phyloP scores from a whole-genome alignment of 2,797 vertebrate species.

The Sciurus vulgaris region DNA sequence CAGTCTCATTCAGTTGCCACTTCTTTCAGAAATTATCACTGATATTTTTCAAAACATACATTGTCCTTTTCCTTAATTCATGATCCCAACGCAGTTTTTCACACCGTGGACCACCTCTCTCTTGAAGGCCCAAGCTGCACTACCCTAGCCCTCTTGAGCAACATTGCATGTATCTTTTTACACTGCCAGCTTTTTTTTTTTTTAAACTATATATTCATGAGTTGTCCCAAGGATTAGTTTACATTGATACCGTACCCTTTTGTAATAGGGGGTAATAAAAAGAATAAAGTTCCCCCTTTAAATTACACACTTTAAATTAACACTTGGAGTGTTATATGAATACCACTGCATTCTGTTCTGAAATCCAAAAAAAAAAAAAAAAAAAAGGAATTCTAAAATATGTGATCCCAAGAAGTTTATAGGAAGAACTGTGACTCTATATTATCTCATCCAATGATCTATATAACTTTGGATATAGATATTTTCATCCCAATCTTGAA shows the following conservation, averaged over 20 bases:
- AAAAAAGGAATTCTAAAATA: not conserved
- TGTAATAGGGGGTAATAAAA: not conserved
- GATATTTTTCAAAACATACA: not conserved
- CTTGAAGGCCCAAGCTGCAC: not conserved
- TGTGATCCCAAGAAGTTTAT: not conserved
- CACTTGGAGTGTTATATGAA: not conserved
- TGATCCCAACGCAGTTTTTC: not conserved
- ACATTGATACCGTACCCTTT: not conserved
- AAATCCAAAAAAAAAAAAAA: not conserved
- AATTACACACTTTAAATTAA: not conserved
- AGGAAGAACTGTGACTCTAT: not conserved
- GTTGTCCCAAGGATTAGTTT: not conserved
- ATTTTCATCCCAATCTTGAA: not conserved
- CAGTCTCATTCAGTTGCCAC: not conserved
- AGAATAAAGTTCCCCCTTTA: not conserved
- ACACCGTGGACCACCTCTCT: not conserved
- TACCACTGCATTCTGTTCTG: not conserved
- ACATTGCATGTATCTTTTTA: not conserved
- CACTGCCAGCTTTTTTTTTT: not conserved
- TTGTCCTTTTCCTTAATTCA: not conserved
- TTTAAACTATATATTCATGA: not conserved
- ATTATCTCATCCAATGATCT: not conserved
- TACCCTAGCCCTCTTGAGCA: not conserved
- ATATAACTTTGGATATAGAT: not conserved
- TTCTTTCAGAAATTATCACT: not conserved